These are phyloP conservation scores for Tetramorium parvispinum DNA, from an alignment of 1,140 invertebrate species.

Conservation along the genomic window DNA sequence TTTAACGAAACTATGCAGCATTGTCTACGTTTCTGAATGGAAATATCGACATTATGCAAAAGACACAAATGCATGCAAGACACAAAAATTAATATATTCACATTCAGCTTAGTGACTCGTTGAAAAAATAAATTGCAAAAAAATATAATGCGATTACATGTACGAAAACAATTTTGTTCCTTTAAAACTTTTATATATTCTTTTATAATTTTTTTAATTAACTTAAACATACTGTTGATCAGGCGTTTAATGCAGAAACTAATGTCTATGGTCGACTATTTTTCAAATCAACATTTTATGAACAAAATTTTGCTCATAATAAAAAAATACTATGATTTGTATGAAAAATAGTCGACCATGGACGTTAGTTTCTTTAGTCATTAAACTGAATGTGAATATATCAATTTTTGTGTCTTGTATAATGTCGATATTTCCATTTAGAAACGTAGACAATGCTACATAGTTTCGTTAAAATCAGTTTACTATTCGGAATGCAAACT, in stretches of 20 bases:
- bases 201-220: neutral
- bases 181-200: neutral
- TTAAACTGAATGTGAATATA: neutral
- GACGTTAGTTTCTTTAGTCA: neutral
- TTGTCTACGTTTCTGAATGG: neutral
- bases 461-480: slow-evolving; percentile 28
- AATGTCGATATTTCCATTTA: slow-evolving; percentile 22
- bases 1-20: neutral
- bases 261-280: neutral
- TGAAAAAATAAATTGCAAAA: neutral
- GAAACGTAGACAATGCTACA: neutral
- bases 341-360: neutral
- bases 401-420: neutral
- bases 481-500: neutral
- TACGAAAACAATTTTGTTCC: neutral
- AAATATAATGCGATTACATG: neutral
- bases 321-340: too few relatives aligned
- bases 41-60: slow-evolving; percentile 24
- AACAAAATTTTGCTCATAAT: neutral
- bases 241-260: neutral
- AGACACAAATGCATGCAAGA: neutral
- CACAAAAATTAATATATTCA: neutral
- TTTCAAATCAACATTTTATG: neutral
- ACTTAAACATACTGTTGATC: neutral
- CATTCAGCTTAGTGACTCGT: neutral